Evolutionary conservation across 2,888 invertebrate species (phyloP).

Genomic region (Tenthredo mesomela): DNA sequence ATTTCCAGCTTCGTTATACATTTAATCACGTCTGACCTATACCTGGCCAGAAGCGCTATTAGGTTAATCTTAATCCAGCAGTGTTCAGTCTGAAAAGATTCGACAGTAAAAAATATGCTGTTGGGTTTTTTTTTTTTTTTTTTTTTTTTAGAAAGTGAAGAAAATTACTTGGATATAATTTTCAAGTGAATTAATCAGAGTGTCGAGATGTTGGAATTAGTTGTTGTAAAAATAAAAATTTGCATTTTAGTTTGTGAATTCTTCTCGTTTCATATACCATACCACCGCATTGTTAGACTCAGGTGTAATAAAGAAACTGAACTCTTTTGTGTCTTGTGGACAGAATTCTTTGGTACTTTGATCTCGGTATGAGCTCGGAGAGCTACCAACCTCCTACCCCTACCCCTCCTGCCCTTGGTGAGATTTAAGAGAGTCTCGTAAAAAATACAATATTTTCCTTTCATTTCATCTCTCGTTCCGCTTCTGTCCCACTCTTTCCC

Average conservation of each 20-base stretch:
- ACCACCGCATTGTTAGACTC: slow-evolving; percentile 21
- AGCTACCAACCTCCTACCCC: background rate
- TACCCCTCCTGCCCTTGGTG: slow-evolving; percentile 2
- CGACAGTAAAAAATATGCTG: background rate
- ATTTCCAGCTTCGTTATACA: background rate
- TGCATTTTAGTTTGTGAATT: slow-evolving; percentile 2
- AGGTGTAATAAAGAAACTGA: slow-evolving; percentile 53
- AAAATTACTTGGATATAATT: background rate
- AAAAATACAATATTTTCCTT: slow-evolving; percentile 58
- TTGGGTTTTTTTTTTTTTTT: no score
- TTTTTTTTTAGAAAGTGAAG: background rate
- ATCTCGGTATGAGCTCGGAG: slow-evolving; percentile 34
- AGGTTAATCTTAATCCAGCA: background rate
- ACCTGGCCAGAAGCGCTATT: background rate
- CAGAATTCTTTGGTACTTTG: slow-evolving; percentile 51
- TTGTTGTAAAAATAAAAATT: slow-evolving; percentile 15
- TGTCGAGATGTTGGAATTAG: background rate
- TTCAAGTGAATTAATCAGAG: background rate
- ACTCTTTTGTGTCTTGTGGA: slow-evolving; percentile 54
- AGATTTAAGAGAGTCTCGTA: slow-evolving; percentile 52
- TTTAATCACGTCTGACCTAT: background rate
- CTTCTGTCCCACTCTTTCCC: background rate
- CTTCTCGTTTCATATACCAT: background rate
- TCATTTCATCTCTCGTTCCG: slow-evolving; percentile 54
- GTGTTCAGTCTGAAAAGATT: background rate